A percentile compares a stretch with the other conserved stretches of the same genome.
phyloP scores from a whole-genome alignment of 2,797 vertebrate genomes.

The Anguilla marmorata region DNA sequence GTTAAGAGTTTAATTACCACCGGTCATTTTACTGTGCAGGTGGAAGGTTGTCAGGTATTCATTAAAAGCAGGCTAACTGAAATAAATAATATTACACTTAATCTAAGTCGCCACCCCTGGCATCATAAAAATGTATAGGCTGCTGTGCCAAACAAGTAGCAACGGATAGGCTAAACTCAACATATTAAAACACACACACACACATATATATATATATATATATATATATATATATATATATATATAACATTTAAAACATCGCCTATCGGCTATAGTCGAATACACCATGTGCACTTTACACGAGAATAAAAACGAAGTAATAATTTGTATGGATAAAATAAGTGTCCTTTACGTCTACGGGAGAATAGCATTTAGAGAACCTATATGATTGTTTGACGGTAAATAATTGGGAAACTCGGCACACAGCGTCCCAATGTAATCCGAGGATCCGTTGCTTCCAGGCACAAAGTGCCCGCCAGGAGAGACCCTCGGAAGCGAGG shows the following conservation, averaged over 20 bases:
- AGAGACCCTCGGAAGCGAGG: conserved; percentile 47
- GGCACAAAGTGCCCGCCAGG: conserved; percentile 53
- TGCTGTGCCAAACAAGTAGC: not conserved
- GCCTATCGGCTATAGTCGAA: not conserved
- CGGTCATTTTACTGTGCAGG: too few species aligned
- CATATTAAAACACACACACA: not conserved
- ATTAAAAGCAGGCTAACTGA: not conserved
- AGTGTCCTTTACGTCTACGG: conserved; percentile 45
- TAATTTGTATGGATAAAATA: conserved; percentile 43
- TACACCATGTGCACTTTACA: too few species aligned
- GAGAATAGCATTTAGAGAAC: conserved; percentile 37
- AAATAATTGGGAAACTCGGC: conserved; percentile 63
- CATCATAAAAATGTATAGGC: not conserved
- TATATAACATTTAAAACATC: not conserved
- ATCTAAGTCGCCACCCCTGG: not conserved
- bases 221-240: too few species aligned
- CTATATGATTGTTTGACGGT: conserved; percentile 50
- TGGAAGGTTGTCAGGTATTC: too few species aligned
- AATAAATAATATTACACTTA: not conserved
- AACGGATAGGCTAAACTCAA: not conserved
- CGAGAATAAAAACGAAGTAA: not conserved
- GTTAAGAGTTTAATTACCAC: too few species aligned
- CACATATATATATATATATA: too few species aligned
- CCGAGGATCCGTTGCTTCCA: conserved; percentile 53
- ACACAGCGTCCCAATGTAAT: conserved; percentile 52